Percentiles rank a stretch among this genome's conserved stretches.
Conservation (phyloP, 2,113 vertebrate species). For the Odocoileus hemionus region DNA sequence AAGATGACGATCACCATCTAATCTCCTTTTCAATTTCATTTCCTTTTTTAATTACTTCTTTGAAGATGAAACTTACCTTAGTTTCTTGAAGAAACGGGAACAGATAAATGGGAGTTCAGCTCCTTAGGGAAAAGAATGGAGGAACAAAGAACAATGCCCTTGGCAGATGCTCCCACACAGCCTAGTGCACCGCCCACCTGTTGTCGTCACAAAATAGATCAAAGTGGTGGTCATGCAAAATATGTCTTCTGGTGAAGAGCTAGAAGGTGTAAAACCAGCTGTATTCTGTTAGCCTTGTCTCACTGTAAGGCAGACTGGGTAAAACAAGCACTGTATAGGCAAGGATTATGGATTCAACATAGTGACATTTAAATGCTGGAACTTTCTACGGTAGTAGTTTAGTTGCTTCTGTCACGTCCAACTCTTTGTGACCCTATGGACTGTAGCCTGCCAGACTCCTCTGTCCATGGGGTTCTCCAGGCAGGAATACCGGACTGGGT, state of each 20-base stretch:
- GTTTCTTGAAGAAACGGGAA: not conserved
- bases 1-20: not conserved
- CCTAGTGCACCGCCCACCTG: not conserved
- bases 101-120: not conserved
- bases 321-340: not conserved
- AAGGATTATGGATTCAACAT: not conserved
- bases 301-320: not conserved
- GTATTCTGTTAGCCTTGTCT: not conserved
- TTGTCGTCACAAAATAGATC: not conserved
- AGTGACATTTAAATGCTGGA: not conserved
- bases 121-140: not conserved
- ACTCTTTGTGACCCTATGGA: not conserved
- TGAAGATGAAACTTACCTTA: conserved; percentile 6
- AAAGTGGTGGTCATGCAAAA: not conserved
- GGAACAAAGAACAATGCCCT: not conserved
- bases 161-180: not conserved
- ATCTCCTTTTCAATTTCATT: conserved; percentile 38
- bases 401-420: not conserved
- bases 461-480: not conserved
- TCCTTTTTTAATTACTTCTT: conserved; percentile 46
- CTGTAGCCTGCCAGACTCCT: not conserved
- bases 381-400: not conserved
- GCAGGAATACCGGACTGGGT: not conserved
- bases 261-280: not conserved
- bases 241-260: not conserved